Evolutionary conservation across 2,888 invertebrate species (phyloP).

Genomic region (Emmelina monodactyla): DNA sequence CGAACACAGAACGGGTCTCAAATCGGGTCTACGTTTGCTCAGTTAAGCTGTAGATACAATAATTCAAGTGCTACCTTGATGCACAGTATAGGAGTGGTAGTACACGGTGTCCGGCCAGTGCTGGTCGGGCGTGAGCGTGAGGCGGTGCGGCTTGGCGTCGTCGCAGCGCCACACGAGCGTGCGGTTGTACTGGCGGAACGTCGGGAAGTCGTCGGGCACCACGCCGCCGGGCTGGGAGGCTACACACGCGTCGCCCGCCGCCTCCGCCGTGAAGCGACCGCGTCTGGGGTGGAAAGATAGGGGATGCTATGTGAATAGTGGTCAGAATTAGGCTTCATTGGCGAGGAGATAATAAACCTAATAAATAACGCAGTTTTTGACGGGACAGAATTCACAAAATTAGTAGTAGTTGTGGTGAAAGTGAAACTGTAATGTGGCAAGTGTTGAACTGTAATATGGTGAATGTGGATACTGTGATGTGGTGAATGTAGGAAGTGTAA

Average conservation of each 20-base stretch:
- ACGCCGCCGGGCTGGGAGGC: slow-evolving; percentile 74
- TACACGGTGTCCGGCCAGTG: slow-evolving; percentile 93
- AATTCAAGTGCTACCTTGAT: slow-evolving; percentile 66
- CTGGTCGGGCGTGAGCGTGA: slow-evolving; percentile 85
- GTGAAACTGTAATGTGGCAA: no score
- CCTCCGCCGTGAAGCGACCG: slow-evolving; percentile 78
- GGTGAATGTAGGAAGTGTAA: no score
- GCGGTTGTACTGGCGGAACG: slow-evolving; percentile 87
- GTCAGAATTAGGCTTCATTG: no score
- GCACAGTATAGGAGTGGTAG: slow-evolving; percentile 92
- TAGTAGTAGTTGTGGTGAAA: no score
- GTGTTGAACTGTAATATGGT: no score
- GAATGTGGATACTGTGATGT: no score
- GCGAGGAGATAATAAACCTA: no score
- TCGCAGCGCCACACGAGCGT: slow-evolving; percentile 74
- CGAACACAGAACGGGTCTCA: neutral
- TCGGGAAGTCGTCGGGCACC: slow-evolving; percentile 77
- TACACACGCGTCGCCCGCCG: slow-evolving; percentile 82
- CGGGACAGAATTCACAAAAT: no score
- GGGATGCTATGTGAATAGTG: no score
- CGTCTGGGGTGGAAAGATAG: slow-evolving; percentile 40
- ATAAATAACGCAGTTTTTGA: no score
- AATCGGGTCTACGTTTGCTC: no score
- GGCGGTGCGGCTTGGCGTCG: slow-evolving; percentile 70
- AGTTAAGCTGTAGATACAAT: neutral